phyloP scores from a whole-genome alignment of 2,888 invertebrate genomes.

The Apantesis nais region DNA sequence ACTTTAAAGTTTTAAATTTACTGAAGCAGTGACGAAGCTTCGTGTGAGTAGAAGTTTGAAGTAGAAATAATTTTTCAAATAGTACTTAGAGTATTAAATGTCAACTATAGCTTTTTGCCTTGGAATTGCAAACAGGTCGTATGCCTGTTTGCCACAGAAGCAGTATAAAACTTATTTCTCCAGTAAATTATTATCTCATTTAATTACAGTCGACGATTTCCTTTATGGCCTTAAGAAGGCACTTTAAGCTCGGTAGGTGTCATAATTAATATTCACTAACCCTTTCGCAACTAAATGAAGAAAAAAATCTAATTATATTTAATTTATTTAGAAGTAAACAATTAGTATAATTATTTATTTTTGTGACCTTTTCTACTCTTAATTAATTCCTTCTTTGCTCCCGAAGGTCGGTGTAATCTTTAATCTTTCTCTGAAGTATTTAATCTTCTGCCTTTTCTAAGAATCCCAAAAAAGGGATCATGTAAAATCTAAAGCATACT shows the following conservation, averaged over 20 bases:
- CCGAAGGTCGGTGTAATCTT: background rate
- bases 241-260: slow-evolving; percentile 28
- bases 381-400: slow-evolving; percentile 32
- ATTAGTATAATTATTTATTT: slow-evolving; percentile 36
- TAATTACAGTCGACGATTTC: slow-evolving; percentile 31
- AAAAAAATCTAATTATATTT: slow-evolving; percentile 30
- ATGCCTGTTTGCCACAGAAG: background rate
- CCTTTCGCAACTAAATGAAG: slow-evolving; percentile 28
- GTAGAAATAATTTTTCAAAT: background rate
- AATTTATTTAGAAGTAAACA: slow-evolving; percentile 34
- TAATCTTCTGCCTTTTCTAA: background rate
- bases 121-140: background rate
- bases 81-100: background rate
- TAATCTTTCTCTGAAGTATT: background rate
- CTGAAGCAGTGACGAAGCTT: background rate
- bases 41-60: background rate
- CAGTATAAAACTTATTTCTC: background rate
- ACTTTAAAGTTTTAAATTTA: too few species aligned
- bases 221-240: slow-evolving; percentile 22
- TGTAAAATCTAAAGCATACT: background rate
- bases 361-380: slow-evolving; percentile 28
- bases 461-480: background rate
- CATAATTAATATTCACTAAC: slow-evolving; percentile 38
- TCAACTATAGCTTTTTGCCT: background rate
- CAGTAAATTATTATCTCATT: background rate